Percentiles rank a stretch among this genome's conserved stretches.
Evolutionary conservation across 1,140 invertebrate genomes (phyloP).

Genomic region (Microplitis demolitor): DNA sequence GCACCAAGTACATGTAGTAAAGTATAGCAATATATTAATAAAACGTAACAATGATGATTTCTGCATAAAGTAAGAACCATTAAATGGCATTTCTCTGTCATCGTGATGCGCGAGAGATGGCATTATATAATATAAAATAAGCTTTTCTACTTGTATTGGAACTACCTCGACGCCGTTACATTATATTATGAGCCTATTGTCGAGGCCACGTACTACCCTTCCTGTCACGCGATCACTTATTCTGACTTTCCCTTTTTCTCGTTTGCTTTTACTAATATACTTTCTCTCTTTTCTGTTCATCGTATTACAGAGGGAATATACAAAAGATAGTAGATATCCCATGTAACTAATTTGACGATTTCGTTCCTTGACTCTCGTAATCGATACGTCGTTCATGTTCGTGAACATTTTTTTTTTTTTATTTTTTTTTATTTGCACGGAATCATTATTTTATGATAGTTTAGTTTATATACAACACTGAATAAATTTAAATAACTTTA

Average conservation of each 20-base stretch:
- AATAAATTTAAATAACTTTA: no score
- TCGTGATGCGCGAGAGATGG: not conserved
- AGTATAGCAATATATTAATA: no score
- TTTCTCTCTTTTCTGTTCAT: not conserved
- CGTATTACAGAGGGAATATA: not conserved
- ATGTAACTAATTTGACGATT: constrained; percentile 47
- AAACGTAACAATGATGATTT: not conserved
- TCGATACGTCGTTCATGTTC: constrained; percentile 38
- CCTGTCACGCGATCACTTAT: constrained; percentile 50
- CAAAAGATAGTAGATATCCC: constrained; percentile 29
- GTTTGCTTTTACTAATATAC: not conserved
- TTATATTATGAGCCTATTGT: constrained; percentile 51
- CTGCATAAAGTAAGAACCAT: not conserved
- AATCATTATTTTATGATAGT: not conserved
- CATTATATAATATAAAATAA: constrained; percentile 27
- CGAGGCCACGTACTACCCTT: constrained; percentile 39
- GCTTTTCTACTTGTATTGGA: not conserved
- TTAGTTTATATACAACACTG: no score
- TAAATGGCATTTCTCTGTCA: constrained; percentile 20
- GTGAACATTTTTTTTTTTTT: not conserved
- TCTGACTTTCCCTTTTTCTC: constrained; percentile 12
- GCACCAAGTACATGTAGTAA: no score
- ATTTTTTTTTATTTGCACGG: not conserved
- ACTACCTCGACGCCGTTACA: constrained; percentile 41
- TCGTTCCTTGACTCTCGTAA: constrained; percentile 39